These are phyloP conservation scores for Drosophila greeni DNA, from an alignment of 2,888 invertebrate genomes.

Conservation along the genomic window DNA sequence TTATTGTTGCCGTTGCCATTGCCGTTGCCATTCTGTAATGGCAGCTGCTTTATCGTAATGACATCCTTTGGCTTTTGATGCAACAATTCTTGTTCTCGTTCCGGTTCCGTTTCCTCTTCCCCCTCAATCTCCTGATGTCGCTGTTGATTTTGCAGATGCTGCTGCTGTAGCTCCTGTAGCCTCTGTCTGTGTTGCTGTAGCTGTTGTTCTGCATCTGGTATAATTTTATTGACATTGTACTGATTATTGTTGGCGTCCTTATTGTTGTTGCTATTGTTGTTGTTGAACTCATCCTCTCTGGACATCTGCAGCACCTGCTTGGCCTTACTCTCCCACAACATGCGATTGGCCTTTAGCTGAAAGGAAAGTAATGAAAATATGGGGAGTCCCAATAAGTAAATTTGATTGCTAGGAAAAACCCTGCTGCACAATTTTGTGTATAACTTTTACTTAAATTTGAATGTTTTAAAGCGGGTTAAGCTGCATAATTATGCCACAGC, in stretches of 20 bases:
- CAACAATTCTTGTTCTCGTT: conserved; percentile 47
- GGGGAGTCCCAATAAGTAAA: conserved; percentile 4
- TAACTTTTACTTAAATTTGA: background rate
- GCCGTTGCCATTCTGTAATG: conserved; percentile 46
- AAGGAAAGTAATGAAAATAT: conserved; percentile 28
- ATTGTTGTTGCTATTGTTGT: conserved; percentile 2
- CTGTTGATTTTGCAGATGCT: conserved; percentile 34
- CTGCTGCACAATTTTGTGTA: background rate
- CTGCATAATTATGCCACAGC: conserved; percentile 17
- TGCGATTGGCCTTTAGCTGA: conserved; percentile 78
- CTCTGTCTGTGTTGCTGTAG: conserved; percentile 33
- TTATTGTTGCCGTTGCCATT: conserved; percentile 36
- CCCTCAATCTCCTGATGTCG: conserved; percentile 26
- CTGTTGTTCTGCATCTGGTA: conserved; percentile 42
- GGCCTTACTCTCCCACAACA: conserved; percentile 79
- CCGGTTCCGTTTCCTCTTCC: conserved; percentile 42
- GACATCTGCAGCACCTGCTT: conserved; percentile 77
- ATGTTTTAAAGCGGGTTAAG: conserved; percentile 12
- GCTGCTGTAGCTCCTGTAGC: conserved; percentile 28
- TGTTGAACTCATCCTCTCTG: conserved; percentile 65
- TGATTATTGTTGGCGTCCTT: conserved; percentile 42
- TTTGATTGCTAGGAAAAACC: background rate
- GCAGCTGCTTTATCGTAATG: conserved; percentile 71
- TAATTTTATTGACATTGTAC: conserved; percentile 55
- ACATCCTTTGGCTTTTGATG: conserved; percentile 72